phyloP scores from a whole-genome alignment of 2,888 invertebrate genomes.

The Psylliodes chrysocephalus region DNA sequence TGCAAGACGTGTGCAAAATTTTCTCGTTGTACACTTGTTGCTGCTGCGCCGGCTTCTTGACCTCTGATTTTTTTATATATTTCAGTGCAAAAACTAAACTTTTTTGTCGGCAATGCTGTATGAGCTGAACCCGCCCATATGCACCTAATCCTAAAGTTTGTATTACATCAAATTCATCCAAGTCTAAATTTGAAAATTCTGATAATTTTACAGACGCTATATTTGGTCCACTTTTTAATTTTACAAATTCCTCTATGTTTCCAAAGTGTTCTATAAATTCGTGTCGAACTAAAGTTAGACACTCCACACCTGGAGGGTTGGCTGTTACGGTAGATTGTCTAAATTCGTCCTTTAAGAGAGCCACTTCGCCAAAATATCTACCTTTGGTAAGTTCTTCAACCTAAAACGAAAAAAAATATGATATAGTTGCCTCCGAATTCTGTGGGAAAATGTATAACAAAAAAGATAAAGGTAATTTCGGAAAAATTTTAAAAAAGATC shows the following conservation, averaged over 20 bases:
- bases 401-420: slow-evolving; percentile 16
- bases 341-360: slow-evolving; percentile 77
- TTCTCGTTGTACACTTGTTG: slow-evolving; percentile 77
- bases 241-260: slow-evolving; percentile 71
- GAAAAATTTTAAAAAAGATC: too few relatives aligned
- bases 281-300: slow-evolving; percentile 82
- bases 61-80: slow-evolving; percentile 74
- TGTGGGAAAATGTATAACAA: too few relatives aligned
- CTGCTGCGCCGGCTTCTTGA: slow-evolving; percentile 75
- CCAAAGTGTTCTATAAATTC: slow-evolving; percentile 87
- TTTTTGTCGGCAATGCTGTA: slow-evolving; percentile 58
- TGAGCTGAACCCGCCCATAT: slow-evolving; percentile 87
- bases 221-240: slow-evolving; percentile 37
- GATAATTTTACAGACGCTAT: slow-evolving; percentile 25
- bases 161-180: slow-evolving; percentile 81
- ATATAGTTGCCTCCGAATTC: too few relatives aligned
- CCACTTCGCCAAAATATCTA: slow-evolving; percentile 39
- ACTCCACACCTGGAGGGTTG: slow-evolving; percentile 78
- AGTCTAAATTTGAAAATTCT: slow-evolving; percentile 54
- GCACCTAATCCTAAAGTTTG: slow-evolving; percentile 91
- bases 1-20: slow-evolving; percentile 65
- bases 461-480: too few relatives aligned
- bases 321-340: slow-evolving; percentile 92
- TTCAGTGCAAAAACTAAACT: slow-evolving; percentile 71
- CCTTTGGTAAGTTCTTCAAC: slow-evolving; percentile 25